Percentiles rank a stretch among this genome's conserved stretches.
Conservation (phyloP, 2,797 vertebrate species). For the Alfaro cultratus region DNA sequence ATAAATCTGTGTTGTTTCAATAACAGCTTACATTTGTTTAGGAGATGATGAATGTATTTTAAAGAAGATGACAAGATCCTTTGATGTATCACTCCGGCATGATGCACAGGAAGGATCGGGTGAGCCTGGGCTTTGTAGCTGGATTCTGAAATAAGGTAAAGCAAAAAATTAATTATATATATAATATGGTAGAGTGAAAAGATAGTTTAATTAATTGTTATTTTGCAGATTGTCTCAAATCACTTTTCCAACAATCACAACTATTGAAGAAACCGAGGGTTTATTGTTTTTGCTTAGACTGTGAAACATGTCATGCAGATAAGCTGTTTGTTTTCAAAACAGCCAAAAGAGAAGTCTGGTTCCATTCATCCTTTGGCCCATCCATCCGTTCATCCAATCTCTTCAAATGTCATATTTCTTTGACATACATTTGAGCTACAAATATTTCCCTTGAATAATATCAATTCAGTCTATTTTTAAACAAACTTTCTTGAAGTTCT, state of each 20-base stretch:
- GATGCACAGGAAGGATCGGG: background rate
- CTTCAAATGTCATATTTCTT: background rate
- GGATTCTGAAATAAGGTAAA: conserved; percentile 3
- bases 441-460: background rate
- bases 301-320: background rate
- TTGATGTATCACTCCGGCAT: background rate
- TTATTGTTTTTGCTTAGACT: background rate
- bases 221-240: background rate
- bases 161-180: background rate
- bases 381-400: background rate
- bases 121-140: background rate
- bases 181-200: background rate
- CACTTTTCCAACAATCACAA: background rate
- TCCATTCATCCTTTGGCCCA: background rate
- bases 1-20: background rate
- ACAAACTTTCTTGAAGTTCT: background rate
- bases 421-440: background rate
- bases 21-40: background rate
- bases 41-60: background rate
- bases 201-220: background rate
- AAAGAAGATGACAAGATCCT: conserved; percentile 2
- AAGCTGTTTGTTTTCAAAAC: background rate
- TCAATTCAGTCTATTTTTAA: background rate
- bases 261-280: background rate
- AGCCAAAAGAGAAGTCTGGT: background rate